Conservation (phyloP, 2,797 vertebrate species). For the Gymnothorax reevesii region DNA sequence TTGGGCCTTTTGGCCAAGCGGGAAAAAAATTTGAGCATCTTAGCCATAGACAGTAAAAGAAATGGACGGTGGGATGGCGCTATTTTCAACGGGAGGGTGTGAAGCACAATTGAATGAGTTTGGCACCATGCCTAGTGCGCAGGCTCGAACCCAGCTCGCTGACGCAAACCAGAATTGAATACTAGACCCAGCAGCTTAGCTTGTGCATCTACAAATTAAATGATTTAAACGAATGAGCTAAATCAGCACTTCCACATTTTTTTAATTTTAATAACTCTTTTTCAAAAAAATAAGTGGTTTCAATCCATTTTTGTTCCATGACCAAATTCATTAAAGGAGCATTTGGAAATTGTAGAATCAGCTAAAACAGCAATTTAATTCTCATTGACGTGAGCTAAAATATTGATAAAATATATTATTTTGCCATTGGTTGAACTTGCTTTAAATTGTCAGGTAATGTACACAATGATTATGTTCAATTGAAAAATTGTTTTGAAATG, state of each 20-base stretch:
- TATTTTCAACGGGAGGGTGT: too few species aligned
- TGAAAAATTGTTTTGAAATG: not conserved
- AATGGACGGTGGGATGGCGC: too few species aligned
- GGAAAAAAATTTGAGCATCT: too few species aligned
- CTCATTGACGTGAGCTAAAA: not conserved
- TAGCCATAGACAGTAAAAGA: too few species aligned
- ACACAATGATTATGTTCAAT: not conserved
- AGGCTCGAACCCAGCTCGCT: too few species aligned
- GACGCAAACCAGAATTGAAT: not conserved
- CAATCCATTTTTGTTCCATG: not conserved
- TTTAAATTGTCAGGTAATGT: not conserved
- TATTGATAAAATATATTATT: not conserved
- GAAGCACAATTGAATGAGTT: too few species aligned
- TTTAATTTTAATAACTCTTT: not conserved
- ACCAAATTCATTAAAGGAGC: not conserved
- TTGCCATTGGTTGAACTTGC: not conserved
- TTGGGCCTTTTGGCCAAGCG: too few species aligned
- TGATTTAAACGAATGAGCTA: not conserved
- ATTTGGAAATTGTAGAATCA: not conserved
- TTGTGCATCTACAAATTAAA: not conserved
- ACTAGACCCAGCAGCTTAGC: not conserved
- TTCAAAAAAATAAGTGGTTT: not conserved
- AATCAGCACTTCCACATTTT: not conserved
- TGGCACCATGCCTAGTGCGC: too few species aligned
- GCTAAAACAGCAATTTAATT: not conserved